Conservation (phyloP, 64 coral and sea anemone genomes). For the Actinia equina region DNA sequence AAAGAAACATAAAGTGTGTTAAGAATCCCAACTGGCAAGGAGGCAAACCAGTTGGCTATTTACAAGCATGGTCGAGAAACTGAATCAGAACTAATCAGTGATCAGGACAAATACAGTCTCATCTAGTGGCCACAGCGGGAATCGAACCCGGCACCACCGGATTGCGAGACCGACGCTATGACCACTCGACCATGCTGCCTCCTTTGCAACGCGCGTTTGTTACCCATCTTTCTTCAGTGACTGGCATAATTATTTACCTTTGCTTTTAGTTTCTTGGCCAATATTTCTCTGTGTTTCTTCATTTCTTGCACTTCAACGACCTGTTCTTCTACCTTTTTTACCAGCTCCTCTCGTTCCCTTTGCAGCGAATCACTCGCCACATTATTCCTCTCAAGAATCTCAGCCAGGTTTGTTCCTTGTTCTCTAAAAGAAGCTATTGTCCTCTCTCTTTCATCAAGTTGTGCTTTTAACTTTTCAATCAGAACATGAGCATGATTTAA, state of each 20-base stretch:
- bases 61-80: too few species aligned
- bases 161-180: too few species aligned
- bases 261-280: conserved; percentile 74
- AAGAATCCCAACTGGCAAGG: too few species aligned
- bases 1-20: too few species aligned
- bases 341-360: conserved; percentile 73
- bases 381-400: conserved; percentile 78
- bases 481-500: conserved; percentile 44
- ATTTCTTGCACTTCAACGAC: conserved; percentile 74
- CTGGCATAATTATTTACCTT: conserved; percentile 16
- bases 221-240: too few species aligned
- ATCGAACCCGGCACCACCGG: too few species aligned
- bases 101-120: too few species aligned
- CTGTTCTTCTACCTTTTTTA: conserved; percentile 70
- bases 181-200: too few species aligned
- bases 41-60: too few species aligned
- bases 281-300: conserved; percentile 77
- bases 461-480: conserved; percentile 71
- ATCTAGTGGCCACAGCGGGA: too few species aligned
- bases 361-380: conserved; percentile 77
- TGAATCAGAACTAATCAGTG: too few species aligned
- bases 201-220: too few species aligned
- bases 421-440: conserved; percentile 73
- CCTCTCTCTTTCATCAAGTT: conserved; percentile 80
- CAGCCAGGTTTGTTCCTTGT: conserved; percentile 73